These are phyloP conservation scores for Pseudococcus longispinus DNA, from an alignment of 2,888 invertebrate species.

Conservation along the genomic window DNA sequence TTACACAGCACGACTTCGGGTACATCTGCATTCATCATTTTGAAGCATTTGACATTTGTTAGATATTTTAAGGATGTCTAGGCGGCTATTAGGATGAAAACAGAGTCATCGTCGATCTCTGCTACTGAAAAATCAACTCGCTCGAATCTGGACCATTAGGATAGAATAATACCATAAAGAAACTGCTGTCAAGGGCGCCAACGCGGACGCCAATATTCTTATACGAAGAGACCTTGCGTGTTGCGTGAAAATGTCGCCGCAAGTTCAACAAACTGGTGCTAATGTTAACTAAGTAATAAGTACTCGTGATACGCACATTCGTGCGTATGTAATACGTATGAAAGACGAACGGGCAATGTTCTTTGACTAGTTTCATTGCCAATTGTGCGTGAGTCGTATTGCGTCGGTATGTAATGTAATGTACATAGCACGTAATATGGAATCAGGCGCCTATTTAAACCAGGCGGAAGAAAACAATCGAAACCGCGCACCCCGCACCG, in stretches of 20 bases:
- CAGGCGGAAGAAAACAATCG: slow-evolving; percentile 18
- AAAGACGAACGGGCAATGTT: background rate
- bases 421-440: background rate
- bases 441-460: background rate
- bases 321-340: background rate
- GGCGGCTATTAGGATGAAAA: too few species aligned
- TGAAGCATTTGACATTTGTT: too few species aligned
- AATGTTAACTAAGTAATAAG: background rate
- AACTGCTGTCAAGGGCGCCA: background rate
- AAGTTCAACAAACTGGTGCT: slow-evolving; percentile 12
- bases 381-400: slow-evolving; percentile 11
- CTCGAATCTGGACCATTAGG: too few species aligned
- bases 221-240: background rate
- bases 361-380: slow-evolving; percentile 19
- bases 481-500: background rate
- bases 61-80: too few species aligned
- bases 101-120: background rate
- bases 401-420: background rate
- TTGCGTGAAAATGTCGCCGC: background rate
- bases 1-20: background rate
- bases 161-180: background rate
- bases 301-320: background rate
- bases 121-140: background rate
- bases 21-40: background rate
- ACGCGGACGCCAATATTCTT: background rate